Evolutionary conservation across 1,140 invertebrate genomes (phyloP).

Genomic region (Macrostomum lignano): DNA sequence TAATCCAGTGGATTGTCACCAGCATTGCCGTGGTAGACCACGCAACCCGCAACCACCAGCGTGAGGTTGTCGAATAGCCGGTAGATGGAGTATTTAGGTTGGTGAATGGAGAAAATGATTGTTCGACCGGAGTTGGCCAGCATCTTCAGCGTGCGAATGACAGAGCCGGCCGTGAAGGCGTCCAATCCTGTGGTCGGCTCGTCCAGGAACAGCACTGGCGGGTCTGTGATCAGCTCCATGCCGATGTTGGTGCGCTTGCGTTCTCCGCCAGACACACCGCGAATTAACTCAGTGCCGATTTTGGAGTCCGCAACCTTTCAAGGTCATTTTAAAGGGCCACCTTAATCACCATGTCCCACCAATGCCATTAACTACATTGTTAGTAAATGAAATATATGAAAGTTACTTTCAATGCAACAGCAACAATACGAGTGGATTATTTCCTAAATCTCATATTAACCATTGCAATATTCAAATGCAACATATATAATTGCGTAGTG

Average conservation of each 20-base stretch:
- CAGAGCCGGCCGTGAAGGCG: constrained; percentile 22
- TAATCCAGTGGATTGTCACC: constrained; percentile 13
- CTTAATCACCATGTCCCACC: too few relatives aligned
- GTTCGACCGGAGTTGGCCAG: constrained; percentile 16
- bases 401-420: too few relatives aligned
- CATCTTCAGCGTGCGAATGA: constrained; percentile 20
- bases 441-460: too few relatives aligned
- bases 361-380: too few relatives aligned
- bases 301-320: too few relatives aligned
- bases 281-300: constrained; percentile 20
- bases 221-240: constrained; percentile 25
- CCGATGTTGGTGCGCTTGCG: constrained; percentile 24
- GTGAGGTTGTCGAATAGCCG: constrained; percentile 19
- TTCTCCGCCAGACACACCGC: constrained; percentile 25
- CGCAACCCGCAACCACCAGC: constrained; percentile 16
- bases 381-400: too few relatives aligned
- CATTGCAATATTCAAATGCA: too few relatives aligned
- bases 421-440: too few relatives aligned
- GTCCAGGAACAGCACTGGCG: constrained; percentile 24
- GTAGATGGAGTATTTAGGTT: constrained; percentile 25
- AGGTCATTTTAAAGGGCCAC: too few relatives aligned
- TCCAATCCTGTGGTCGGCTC: constrained; percentile 28
- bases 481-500: too few relatives aligned
- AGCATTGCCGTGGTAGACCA: constrained; percentile 18
- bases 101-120: constrained; percentile 27